A percentile compares a stretch with the other conserved stretches of the same genome.
Conservation (phyloP, 2,888 invertebrate genomes). For the Limnephilus rhombicus region DNA sequence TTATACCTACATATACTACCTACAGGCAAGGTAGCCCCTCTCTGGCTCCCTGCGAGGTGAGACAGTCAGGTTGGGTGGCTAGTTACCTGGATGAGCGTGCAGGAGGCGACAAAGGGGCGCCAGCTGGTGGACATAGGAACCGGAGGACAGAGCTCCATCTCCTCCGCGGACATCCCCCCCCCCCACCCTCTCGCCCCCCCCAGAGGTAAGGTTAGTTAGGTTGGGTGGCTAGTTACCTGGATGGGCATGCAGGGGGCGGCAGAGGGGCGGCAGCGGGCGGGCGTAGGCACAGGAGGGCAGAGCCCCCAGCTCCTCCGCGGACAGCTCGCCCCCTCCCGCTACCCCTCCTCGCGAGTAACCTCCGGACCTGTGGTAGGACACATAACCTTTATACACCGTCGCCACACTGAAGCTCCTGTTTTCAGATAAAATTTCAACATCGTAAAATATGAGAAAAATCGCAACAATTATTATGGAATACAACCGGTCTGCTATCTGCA, state of each 20-base stretch:
- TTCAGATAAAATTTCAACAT: conserved; percentile 34
- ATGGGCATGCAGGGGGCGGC: conserved; percentile 60
- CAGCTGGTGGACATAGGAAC: conserved; percentile 80
- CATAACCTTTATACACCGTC: conserved; percentile 45
- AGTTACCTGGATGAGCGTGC: conserved; percentile 56
- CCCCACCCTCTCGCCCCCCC: conserved; percentile 69
- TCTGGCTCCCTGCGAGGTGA: conserved; percentile 66
- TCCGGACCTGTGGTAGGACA: conserved; percentile 66
- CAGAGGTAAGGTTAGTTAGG: neutral
- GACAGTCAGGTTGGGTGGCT: neutral
- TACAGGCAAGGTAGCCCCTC: conserved; percentile 67
- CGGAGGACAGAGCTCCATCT: conserved; percentile 87
- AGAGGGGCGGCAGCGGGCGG: conserved; percentile 59
- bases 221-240: conserved; percentile 43
- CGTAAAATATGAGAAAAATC: neutral
- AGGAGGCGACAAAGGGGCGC: conserved; percentile 61
- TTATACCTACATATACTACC: no score
- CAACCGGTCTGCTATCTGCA: neutral
- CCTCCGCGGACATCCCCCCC: conserved; percentile 79
- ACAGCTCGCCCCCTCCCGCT: conserved; percentile 74
- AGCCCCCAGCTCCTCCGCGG: conserved; percentile 83
- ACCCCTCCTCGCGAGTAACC: conserved; percentile 67
- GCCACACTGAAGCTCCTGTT: conserved; percentile 45
- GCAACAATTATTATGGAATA: neutral
- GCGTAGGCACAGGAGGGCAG: conserved; percentile 90